Base-by-base conservation (phyloP, 2,113 vertebrate species). In the Serilophus lunatus region DNA sequence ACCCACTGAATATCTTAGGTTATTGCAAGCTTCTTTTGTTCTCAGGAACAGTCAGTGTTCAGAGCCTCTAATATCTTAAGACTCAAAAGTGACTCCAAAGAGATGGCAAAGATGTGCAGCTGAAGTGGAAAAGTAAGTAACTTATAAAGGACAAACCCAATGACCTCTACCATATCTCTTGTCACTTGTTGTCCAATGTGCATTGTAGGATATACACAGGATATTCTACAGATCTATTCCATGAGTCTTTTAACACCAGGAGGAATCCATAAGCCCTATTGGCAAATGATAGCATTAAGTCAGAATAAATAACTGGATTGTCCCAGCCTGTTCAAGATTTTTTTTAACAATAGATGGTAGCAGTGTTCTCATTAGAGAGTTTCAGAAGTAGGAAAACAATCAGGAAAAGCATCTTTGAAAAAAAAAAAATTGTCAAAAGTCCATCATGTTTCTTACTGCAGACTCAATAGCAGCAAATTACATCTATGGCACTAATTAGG, bases 281-380 rank as follows among this genome's bases (percentile, higher is more conserved):
- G 35, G 42, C 40, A 92, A 92, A 74, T 13, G 38, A 88, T n/a
- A 88, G 79, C 64, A 70, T 59, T 72, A 90, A 92, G 31, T 74
- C 60, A 88, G 68, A 78, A 88, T 45, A 81, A 90, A 90, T 24
- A 88, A 94, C 10, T 76, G 79, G 63, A 88, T 77, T 94, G 60
- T 78, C 60, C 51, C 59, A 83, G 35, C 36, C 71, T 81, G 92
- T 74, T 93, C 11, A 54, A 83, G 69, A 86, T 93, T 92, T 90
- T n/a, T 68, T 83, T 57, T 79, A 71, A 82, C 56, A 74, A 70
- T 51, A 70, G 79, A 70, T n/a, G 35, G 45, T 61, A 92, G 71
- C 45, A 88, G n/a, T 3, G 2, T 59, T 94, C 72, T 80, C 77
- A 90, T 42, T 54, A 92, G 35, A 76, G 31, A 86, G 35, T 7